Evolutionary conservation across 2,113 vertebrate species (phyloP).

Genomic region (Caretta caretta): DNA sequence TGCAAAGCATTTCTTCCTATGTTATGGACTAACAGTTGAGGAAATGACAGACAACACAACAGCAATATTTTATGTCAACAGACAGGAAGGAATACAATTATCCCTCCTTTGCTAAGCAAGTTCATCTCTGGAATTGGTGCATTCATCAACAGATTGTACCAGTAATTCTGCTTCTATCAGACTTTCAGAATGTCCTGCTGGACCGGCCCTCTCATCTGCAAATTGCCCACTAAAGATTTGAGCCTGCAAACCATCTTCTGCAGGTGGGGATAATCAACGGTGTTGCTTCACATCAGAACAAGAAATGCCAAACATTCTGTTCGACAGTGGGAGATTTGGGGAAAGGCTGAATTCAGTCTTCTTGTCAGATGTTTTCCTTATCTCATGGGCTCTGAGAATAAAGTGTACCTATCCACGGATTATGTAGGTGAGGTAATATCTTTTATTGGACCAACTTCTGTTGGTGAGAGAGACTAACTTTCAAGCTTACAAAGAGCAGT

Average conservation of each 20-base stretch:
- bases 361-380: neutral
- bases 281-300: neutral
- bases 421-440: neutral
- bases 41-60: neutral
- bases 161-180: neutral
- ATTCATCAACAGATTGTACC: neutral
- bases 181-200: neutral
- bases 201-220: neutral
- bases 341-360: neutral
- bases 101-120: neutral
- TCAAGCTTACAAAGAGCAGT: too few relatives aligned
- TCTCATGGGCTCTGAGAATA: neutral
- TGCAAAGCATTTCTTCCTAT: neutral
- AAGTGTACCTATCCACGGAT: neutral
- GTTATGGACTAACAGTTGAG: neutral
- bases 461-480: neutral
- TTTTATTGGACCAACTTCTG: neutral
- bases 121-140: neutral
- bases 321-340: neutral
- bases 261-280: neutral
- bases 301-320: too few relatives aligned
- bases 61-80: neutral
- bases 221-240: neutral
- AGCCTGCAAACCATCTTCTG: neutral
- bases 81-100: neutral